These are phyloP conservation scores for Microctonus hyperodae DNA, from an alignment of 2,888 invertebrate species.

Conservation along the genomic window DNA sequence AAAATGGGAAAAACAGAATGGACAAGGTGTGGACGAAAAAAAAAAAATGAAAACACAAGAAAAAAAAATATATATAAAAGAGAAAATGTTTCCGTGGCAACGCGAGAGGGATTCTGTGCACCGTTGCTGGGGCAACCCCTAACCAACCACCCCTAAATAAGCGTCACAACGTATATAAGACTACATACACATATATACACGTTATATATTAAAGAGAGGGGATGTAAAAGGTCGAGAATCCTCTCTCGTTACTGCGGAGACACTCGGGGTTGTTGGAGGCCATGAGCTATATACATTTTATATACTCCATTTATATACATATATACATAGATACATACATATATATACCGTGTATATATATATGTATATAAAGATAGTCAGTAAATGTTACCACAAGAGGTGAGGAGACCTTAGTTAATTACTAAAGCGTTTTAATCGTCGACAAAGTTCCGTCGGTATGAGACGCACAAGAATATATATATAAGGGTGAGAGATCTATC, in stretches of 20 bases:
- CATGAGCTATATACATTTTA: not conserved
- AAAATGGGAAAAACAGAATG: conserved; percentile 31
- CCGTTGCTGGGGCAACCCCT: conserved; percentile 60
- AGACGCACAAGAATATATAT: conserved; percentile 44
- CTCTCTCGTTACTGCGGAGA: conserved; percentile 15
- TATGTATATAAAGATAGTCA: conserved; percentile 33
- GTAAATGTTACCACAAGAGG: conserved; percentile 59
- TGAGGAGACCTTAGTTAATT: conserved; percentile 63
- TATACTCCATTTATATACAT: too few relatives aligned
- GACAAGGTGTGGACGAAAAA: conserved; percentile 9
- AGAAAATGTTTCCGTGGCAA: conserved; percentile 42
- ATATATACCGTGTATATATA: not conserved
- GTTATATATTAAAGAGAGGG: conserved; percentile 12
- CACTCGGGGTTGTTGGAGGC: conserved; percentile 11
- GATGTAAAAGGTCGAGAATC: conserved; percentile 9
- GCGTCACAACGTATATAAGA: conserved; percentile 33
- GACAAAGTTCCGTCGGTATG: conserved; percentile 59
- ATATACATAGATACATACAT: not conserved
- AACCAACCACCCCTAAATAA: conserved; percentile 45
- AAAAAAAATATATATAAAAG: not conserved
- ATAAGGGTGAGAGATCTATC: conserved; percentile 24
- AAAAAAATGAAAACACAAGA: not conserved
- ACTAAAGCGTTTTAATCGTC: conserved; percentile 64
- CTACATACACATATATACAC: not conserved
- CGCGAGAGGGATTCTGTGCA: conserved; percentile 46